Conservation (phyloP, 2,113 vertebrate genomes). For the Morone saxatilis region DNA sequence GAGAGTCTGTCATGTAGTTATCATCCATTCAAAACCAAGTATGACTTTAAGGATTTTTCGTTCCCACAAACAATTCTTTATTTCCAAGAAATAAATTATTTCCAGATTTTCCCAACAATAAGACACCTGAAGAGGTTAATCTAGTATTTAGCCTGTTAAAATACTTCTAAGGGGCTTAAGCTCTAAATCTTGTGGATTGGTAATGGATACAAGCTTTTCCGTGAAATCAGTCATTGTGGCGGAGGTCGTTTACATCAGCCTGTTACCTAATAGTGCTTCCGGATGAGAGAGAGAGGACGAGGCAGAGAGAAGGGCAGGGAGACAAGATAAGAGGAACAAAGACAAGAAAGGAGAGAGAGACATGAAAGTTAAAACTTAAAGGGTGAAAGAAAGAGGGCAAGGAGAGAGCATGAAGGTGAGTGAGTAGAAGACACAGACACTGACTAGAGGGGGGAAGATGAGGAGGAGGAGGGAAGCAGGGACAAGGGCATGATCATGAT, state of each 20-base stretch:
- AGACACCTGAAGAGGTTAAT: slow-evolving; percentile 24
- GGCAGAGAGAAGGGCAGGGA: slow-evolving; percentile 1
- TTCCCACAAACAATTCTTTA: not conserved
- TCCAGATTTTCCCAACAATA: slow-evolving; percentile 1
- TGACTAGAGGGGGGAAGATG: not conserved
- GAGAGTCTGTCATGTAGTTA: not conserved
- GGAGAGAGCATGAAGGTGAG: slow-evolving; percentile 11
- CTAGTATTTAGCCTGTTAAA: slow-evolving; percentile 30
- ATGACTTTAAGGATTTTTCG: not conserved
- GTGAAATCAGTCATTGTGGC: slow-evolving; percentile 57
- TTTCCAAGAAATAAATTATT: not conserved
- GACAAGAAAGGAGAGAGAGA: not conserved
- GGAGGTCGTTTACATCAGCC: slow-evolving; percentile 54
- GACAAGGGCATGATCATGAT: slow-evolving; percentile 47
- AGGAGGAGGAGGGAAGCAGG: slow-evolving; percentile 5
- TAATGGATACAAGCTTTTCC: slow-evolving; percentile 60
- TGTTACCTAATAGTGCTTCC: slow-evolving; percentile 58
- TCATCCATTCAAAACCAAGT: not conserved
- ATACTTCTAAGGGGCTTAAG: slow-evolving; percentile 46
- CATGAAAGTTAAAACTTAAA: slow-evolving; percentile 8
- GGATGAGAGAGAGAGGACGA: slow-evolving; percentile 31
- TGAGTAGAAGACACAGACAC: not conserved
- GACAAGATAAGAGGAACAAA: slow-evolving; percentile 30
- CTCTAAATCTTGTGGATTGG: slow-evolving; percentile 48
- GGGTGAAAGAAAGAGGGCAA: not conserved